Base-by-base conservation (phyloP, 2,888 invertebrate genomes). In the Panorpa germanica region DNA sequence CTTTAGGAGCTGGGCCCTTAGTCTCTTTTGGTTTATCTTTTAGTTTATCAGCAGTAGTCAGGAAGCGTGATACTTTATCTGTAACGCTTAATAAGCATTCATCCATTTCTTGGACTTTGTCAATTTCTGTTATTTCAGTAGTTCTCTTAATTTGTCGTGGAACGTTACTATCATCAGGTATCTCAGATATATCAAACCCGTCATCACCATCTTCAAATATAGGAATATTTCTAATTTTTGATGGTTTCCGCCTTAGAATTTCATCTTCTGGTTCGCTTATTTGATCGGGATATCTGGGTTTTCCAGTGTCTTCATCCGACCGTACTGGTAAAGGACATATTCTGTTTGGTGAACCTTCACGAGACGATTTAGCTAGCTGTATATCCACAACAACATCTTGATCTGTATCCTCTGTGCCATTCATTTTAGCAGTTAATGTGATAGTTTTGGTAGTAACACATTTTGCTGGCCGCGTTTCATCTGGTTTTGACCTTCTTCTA, bases 211-310 rank as follows among this genome's bases (percentile, higher is more conserved):
- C 58, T 53, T 75, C 74, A 18, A 53, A 51, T 16, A 64, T 59
- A 3, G 63, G 58, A 22, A 63, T 54, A 32, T 63, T 59, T 3
- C 55, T 53, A 3, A 62, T 42, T 28, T 50, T 48, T 4, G 41
- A n/a, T 22, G 55, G 56, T 35, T 50, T 53, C 29, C 37, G 40
- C 10, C 45, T 47, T 8, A 57, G 54, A 1, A 43, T 48, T 19
- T 64, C 65, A 42, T 78, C 77, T 38, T 77, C 78, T 1, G 80
- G 78, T 47, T 80, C 78, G 41, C 61, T 66, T 1, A 78, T 69
- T 43, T 67, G 64, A 47, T 80, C 77, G 0, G 80, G 78, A 45
- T 71, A 75, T 32, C 78, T 61, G 3, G 74, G 72, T 31, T 61
- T 63, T 27, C 66, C 64, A 3, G 63, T 59, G 35, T 65, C 64